Conservation (phyloP, 2,113 vertebrate genomes). For the Bufo gargarizans region DNA sequence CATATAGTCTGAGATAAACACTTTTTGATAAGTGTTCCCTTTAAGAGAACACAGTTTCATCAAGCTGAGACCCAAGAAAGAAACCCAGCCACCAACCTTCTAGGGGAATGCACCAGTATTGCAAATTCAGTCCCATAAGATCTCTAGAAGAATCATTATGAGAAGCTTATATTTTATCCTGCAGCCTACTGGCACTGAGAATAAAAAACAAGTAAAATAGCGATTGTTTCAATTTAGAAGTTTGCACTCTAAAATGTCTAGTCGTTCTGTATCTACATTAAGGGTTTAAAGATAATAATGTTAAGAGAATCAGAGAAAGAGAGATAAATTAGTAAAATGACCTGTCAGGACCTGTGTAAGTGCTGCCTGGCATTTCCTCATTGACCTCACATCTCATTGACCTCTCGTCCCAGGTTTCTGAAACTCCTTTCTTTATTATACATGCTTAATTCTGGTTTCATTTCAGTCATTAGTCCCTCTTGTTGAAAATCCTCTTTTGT, state of each 20-base stretch:
- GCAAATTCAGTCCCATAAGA: not conserved
- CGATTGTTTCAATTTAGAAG: constrained; percentile 31
- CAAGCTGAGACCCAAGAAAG: not conserved
- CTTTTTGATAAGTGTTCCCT: not conserved
- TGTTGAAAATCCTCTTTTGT: constrained; percentile 43
- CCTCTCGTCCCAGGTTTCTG: constrained; percentile 62
- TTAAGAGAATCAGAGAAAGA: constrained; percentile 42
- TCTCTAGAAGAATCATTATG: not conserved
- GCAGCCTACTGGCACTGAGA: constrained; percentile 1
- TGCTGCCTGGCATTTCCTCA: constrained; percentile 68
- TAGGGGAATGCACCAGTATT: not conserved
- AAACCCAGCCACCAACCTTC: not conserved
- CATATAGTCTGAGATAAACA: no score
- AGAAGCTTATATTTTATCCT: not conserved
- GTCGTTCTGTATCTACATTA: constrained; percentile 52
- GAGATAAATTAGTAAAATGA: constrained; percentile 71
- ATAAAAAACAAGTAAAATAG: not conserved
- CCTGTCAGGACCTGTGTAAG: constrained; percentile 68
- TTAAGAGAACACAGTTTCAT: not conserved
- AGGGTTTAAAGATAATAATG: constrained; percentile 12
- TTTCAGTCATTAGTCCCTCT: constrained; percentile 59
- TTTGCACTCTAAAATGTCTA: constrained; percentile 59
- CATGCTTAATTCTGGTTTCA: constrained; percentile 59
- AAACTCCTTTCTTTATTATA: constrained; percentile 60
- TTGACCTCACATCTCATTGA: constrained; percentile 68